Base-by-base conservation (phyloP, 2,888 invertebrate genomes). In the Mantis religiosa region DNA sequence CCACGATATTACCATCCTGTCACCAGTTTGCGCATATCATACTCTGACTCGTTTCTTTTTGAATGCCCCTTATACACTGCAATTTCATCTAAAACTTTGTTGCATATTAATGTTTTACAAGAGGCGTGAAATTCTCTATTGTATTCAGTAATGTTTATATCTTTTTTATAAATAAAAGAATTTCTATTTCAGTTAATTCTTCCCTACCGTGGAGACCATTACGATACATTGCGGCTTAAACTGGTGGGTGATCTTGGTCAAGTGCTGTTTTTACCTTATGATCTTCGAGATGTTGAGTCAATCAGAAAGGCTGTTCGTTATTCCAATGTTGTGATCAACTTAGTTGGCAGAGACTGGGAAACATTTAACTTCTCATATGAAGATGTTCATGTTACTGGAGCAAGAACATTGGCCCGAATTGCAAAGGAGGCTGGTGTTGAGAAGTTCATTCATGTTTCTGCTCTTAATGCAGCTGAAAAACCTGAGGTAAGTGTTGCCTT, bases 311-410 rank as follows among this genome's bases (percentile, higher is more conserved):
- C 97, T 15, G 96, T 99, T 82, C 97, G 97, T 92, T 97, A 99
- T 94, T 99, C 99, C 1, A 99, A 99, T 94, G 98, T 99, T 88
- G 99, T 99, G 1, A 96, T 99, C 91, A 99, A 99, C 93, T 94
- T 99, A 89, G 95, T 99, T 90, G 99, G 99, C 7, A 95, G 97
- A 82, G 97, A 98, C 91, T 98, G 96, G 95, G 98, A 98, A 93
- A 99, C 99, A 0, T 97, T 95, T 93, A 98, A 98, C 93, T 99
- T 96, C 92, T 96, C 94, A 88, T 98, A 96, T 92, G 94, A 96
- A 89, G 98, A 98, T 94, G 98, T 99, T 0, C 96, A 99, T 94
- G 96, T 97, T 0, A 95, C 96, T 27, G 98, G 98, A 15, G 96
- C 99, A 0, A 95, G 96, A 83, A 95, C 95, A 25, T 94, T 99